These are phyloP conservation scores for Puntigrus tetrazona DNA, from an alignment of 2,113 vertebrate species.

Conservation along the genomic window DNA sequence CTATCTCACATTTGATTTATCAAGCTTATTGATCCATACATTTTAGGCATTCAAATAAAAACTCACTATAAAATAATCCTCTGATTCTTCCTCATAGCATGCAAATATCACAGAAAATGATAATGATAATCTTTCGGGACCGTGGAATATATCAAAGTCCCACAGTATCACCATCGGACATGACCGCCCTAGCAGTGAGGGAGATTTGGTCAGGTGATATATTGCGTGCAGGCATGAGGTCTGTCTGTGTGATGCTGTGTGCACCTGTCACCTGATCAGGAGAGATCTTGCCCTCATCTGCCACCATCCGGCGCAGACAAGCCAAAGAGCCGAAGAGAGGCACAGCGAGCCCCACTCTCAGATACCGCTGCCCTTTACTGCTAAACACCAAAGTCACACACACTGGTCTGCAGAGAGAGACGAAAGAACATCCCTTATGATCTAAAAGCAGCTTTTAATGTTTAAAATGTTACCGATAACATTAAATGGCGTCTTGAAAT, in stretches of 20 bases:
- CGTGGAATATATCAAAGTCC: background rate
- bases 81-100: background rate
- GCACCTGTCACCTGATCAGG: slow-evolving; percentile 82
- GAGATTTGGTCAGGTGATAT: background rate
- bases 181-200: background rate
- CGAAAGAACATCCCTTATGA: background rate
- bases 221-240: background rate
- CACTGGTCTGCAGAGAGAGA: slow-evolving; percentile 76
- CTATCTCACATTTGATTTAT: too few relatives aligned
- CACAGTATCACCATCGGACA: background rate
- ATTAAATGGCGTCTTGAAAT: background rate
- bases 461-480: background rate
- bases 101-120: background rate
- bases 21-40: background rate
- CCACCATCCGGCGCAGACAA: slow-evolving; percentile 84
- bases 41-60: background rate
- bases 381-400: slow-evolving; percentile 89
- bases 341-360: slow-evolving; percentile 86
- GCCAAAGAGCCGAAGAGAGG: slow-evolving; percentile 85
- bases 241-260: slow-evolving; percentile 37
- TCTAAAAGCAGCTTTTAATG: background rate
- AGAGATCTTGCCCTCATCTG: slow-evolving; percentile 83
- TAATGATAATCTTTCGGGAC: background rate
- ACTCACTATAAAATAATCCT: background rate
- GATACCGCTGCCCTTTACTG: slow-evolving; percentile 82